These are phyloP conservation scores for Peromyscus polionotus DNA, from an alignment of 2,113 vertebrate genomes.

Conservation along the genomic window DNA sequence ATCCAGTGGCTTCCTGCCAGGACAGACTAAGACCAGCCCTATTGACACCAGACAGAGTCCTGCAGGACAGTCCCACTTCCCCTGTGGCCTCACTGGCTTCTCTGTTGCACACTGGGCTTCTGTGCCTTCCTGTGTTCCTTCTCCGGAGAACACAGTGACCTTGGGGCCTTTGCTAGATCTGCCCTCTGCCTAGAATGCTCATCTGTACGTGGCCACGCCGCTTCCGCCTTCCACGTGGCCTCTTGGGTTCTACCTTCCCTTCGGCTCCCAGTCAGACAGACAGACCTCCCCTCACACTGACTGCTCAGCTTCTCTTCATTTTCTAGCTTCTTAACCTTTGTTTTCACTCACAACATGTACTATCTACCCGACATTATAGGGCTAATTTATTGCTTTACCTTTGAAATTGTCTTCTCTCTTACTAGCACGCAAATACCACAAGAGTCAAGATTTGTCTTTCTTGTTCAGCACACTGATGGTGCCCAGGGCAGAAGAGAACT, in stretches of 20 bases:
- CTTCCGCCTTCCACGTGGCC: too few species aligned
- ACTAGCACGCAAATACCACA: not conserved
- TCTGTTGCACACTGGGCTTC: too few species aligned
- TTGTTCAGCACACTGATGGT: not conserved
- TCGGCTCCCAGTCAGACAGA: not conserved
- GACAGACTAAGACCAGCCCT: not conserved
- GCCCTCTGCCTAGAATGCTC: not conserved
- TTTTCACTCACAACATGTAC: not conserved
- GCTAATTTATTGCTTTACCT: too few species aligned
- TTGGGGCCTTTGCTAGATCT: not conserved
- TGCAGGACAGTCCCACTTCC: not conserved
- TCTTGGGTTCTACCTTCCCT: too few species aligned
- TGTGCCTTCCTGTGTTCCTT: not conserved
- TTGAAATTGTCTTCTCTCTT: conserved; percentile 3
- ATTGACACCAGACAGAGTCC: not conserved
- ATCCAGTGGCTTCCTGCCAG: not conserved
- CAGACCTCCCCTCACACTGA: not conserved
- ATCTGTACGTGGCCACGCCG: accelerated
- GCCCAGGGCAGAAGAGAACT: not conserved
- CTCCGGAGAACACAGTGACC: not conserved
- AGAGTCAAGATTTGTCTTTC: not conserved
- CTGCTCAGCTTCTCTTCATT: not conserved
- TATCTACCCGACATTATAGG: not conserved
- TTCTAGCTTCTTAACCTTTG: not conserved
- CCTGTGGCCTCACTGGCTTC: not conserved